phyloP scores from a whole-genome alignment of 1,140 invertebrate species.

The Diorhabda elongata region DNA sequence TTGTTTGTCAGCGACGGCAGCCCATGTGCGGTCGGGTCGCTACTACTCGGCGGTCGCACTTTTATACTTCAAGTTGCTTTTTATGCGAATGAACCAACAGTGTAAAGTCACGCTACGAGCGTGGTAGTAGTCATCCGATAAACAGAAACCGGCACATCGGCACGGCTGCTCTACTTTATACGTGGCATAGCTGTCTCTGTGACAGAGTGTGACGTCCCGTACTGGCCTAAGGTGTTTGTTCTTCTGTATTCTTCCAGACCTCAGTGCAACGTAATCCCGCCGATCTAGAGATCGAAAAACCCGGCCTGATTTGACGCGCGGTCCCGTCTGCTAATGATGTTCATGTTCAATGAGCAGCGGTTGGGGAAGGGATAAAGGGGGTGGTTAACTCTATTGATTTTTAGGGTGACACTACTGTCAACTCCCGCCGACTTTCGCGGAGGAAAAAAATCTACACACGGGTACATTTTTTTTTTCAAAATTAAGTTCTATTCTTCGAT shows the following conservation, averaged over 20 bases:
- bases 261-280: constrained; percentile 8
- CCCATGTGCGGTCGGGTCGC: constrained; percentile 25
- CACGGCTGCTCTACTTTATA: constrained; percentile 34
- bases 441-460: constrained; percentile 46
- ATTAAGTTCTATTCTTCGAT: constrained; percentile 18
- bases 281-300: constrained; percentile 28
- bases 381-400: constrained; percentile 61
- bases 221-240: constrained; percentile 21
- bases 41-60: constrained; percentile 26
- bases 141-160: constrained; percentile 29
- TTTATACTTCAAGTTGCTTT: constrained; percentile 35
- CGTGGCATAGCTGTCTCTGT: constrained; percentile 37
- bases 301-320: constrained; percentile 30
- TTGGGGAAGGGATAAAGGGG: constrained; percentile 48
- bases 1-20: constrained; percentile 29
- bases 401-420: constrained; percentile 64
- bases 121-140: constrained; percentile 29
- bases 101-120: constrained; percentile 37
- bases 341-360: constrained; percentile 45
- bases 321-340: constrained; percentile 41
- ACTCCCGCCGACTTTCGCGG: constrained; percentile 51
- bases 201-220: constrained; percentile 29
- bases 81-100: constrained; percentile 37
- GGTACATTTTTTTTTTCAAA: constrained; percentile 31
- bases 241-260: constrained; percentile 4